Percentiles rank a stretch among this genome's conserved stretches.
phyloP scores from a whole-genome alignment of 1,140 invertebrate genomes.

The Tyrophagus putrescentiae region DNA sequence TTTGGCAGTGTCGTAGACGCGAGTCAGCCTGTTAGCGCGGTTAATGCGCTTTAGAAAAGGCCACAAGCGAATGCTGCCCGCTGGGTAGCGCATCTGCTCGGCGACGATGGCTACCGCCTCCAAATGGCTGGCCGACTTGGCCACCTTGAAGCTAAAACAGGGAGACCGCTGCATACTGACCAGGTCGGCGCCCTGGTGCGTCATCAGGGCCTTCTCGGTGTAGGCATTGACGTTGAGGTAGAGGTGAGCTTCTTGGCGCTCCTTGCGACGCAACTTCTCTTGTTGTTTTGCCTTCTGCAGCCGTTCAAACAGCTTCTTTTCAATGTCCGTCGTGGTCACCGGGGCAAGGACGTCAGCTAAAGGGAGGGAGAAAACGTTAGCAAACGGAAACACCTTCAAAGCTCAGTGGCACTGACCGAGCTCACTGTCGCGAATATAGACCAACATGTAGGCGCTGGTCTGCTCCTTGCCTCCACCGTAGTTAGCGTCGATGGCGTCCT shows the following conservation, averaged over 20 bases:
- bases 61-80: constrained; percentile 77
- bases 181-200: constrained; percentile 87
- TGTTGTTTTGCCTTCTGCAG: constrained; percentile 79
- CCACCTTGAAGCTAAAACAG: constrained; percentile 69
- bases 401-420: constrained; percentile 21
- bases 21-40: constrained; percentile 69
- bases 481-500: constrained; percentile 94
- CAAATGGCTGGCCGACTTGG: constrained; percentile 64
- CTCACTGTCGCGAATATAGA: constrained; percentile 70
- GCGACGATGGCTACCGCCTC: constrained; percentile 70
- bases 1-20: constrained; percentile 68
- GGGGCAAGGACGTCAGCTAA: constrained; percentile 64
- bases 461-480: constrained; percentile 93
- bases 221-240: constrained; percentile 75
- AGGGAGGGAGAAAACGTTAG: not conserved
- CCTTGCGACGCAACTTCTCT: constrained; percentile 77
- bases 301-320: constrained; percentile 64
- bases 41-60: constrained; percentile 72
- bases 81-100: constrained; percentile 70
- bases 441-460: constrained; percentile 99
- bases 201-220: constrained; percentile 74
- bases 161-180: constrained; percentile 79
- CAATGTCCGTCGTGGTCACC: constrained; percentile 84
- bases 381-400: not conserved
- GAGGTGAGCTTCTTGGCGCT: constrained; percentile 84